These are phyloP conservation scores for Tapirus terrestris DNA, from an alignment of 2,113 vertebrate species.

Conservation along the genomic window DNA sequence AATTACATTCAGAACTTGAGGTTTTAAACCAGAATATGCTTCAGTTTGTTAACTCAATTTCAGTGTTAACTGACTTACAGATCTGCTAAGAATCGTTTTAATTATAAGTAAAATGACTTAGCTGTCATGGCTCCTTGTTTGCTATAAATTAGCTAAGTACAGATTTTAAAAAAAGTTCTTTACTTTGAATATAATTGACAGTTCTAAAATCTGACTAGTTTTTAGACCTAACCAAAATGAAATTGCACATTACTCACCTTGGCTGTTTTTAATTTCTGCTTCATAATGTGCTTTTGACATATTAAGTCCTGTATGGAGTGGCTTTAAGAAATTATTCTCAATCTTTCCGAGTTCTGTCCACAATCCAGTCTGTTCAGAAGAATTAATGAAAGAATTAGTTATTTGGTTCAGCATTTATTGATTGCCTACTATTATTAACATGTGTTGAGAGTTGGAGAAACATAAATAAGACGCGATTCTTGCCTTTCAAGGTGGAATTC, in stretches of 20 bases:
- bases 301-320: constrained; percentile 91
- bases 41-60: constrained; percentile 14
- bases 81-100: constrained; percentile 54
- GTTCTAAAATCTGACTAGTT: constrained; percentile 45
- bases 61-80: constrained; percentile 10
- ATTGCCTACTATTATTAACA: background rate
- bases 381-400: constrained; percentile 67
- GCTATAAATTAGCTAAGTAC: background rate
- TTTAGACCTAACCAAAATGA: constrained; percentile 50
- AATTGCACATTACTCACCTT: constrained; percentile 83
- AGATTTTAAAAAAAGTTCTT: background rate
- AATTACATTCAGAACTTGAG: background rate
- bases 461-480: background rate
- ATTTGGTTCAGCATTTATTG: constrained; percentile 9
- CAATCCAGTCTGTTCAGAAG: constrained; percentile 87
- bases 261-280: constrained; percentile 91
- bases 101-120: constrained; percentile 44
- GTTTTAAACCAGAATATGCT: constrained; percentile 22
- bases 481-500: constrained; percentile 32
- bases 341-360: constrained; percentile 91
- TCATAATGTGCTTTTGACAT: constrained; percentile 94
- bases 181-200: constrained; percentile 11
- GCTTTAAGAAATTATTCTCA: constrained; percentile 91
- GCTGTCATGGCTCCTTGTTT: background rate
- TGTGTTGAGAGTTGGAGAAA: background rate